phyloP scores from a whole-genome alignment of 2,113 vertebrate genomes.

The Pimephales promelas region DNA sequence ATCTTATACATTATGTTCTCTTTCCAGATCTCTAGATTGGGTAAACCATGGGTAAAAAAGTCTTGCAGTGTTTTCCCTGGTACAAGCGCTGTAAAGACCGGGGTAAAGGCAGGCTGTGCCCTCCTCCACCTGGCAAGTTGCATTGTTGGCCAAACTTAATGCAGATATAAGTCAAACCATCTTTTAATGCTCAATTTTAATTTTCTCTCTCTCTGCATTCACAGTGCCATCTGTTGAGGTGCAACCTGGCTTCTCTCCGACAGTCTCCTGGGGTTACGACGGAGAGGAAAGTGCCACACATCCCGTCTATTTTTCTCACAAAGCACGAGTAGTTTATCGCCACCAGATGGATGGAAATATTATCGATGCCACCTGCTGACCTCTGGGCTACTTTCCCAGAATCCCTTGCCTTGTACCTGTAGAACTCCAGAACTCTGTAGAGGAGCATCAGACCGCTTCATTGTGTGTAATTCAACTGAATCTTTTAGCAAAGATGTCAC shows the following conservation, averaged over 20 bases:
- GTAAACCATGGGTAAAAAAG: constrained; percentile 71
- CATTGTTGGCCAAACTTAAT: not conserved
- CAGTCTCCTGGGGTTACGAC: constrained; percentile 52
- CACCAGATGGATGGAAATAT: constrained; percentile 76
- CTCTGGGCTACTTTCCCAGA: not conserved
- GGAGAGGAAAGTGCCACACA: constrained; percentile 25
- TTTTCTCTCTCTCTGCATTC: not conserved
- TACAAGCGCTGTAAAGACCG: constrained; percentile 67
- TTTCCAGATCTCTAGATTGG: constrained; percentile 38
- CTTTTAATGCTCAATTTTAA: not conserved
- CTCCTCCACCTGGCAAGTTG: constrained; percentile 42
- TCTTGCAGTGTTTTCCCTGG: constrained; percentile 74
- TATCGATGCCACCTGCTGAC: constrained; percentile 67
- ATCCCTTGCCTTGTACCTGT: constrained; percentile 14
- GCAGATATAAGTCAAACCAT: not conserved
- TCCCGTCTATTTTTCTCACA: constrained; percentile 72
- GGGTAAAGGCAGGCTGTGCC: constrained; percentile 57
- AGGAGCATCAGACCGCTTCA: not conserved
- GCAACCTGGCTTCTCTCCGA: constrained; percentile 41
- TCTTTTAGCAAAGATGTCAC: not conserved
- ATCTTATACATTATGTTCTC: not conserved
- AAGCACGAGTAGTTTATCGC: constrained; percentile 76
- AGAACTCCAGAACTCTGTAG: not conserved
- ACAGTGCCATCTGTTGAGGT: constrained; percentile 48
- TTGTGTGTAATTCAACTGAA: not conserved